phyloP scores from a whole-genome alignment of 2,888 invertebrate species.

The Callimorpha dominula region DNA sequence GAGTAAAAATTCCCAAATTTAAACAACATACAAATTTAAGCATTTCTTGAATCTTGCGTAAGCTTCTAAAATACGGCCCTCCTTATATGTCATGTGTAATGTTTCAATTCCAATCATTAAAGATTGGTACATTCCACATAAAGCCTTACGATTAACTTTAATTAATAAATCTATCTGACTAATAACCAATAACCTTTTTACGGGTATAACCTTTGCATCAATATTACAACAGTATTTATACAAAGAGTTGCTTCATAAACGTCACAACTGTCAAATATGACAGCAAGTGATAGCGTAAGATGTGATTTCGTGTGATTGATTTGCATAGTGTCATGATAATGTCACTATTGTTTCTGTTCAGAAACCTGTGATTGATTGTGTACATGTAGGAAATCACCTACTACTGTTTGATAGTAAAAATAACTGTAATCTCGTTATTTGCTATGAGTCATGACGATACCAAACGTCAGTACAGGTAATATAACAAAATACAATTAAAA shows the following conservation, averaged over 20 bases:
- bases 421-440: background rate
- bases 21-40: too few relatives aligned
- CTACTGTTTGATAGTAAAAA: background rate
- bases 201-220: slow-evolving; percentile 15
- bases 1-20: too few relatives aligned
- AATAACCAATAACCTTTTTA: slow-evolving; percentile 8
- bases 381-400: background rate
- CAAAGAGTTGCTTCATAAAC: slow-evolving; percentile 4
- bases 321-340: background rate
- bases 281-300: background rate
- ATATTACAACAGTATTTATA: slow-evolving; percentile 14
- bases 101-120: background rate
- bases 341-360: slow-evolving; percentile 1
- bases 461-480: background rate
- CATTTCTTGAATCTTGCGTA: too few relatives aligned
- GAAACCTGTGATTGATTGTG: slow-evolving; percentile 2
- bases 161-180: background rate
- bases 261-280: slow-evolving; percentile 13
- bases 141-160: background rate
- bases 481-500: background rate
- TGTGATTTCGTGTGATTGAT: slow-evolving; percentile 2
- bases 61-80: too few relatives aligned
- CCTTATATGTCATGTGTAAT: too few relatives aligned
- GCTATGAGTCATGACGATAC: background rate
- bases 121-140: too few relatives aligned